Evolutionary conservation across 2,797 vertebrate genomes (phyloP).

Genomic region (Sebastes matsubarae): DNA sequence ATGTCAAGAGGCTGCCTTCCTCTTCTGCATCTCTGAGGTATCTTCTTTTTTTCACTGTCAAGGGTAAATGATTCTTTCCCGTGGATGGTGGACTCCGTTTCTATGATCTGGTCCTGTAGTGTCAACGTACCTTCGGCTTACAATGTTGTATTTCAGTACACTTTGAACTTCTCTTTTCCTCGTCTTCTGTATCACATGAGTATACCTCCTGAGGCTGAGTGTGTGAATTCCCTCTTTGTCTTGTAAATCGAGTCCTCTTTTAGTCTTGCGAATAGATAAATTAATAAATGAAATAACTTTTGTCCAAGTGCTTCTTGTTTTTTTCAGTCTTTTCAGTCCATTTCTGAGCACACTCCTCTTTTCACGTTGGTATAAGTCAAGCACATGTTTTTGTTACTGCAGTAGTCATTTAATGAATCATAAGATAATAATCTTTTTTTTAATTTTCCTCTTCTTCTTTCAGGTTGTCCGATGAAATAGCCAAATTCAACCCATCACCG

Average conservation of each 20-base stretch:
- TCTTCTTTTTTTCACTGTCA: neutral
- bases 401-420: neutral
- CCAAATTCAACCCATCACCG: neutral
- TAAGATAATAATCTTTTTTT: neutral
- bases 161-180: neutral
- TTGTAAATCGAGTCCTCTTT: neutral
- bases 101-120: neutral
- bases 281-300: neutral
- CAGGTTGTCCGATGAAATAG: conserved; percentile 15
- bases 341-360: too few species aligned
- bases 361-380: neutral
- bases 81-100: neutral
- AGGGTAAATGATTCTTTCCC: neutral
- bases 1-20: neutral
- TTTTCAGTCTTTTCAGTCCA: neutral
- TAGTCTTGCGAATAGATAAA: neutral
- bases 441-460: neutral
- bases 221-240: neutral
- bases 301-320: neutral
- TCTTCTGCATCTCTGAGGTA: neutral
- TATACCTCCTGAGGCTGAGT: neutral
- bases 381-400: neutral
- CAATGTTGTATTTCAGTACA: neutral
- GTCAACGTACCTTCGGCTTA: neutral
- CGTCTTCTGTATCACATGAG: neutral